A percentile compares a stretch with the other conserved stretches of the same genome.
These are phyloP conservation scores for Glossophaga mutica DNA, from an alignment of 2,797 vertebrate genomes.

Conservation along the genomic window DNA sequence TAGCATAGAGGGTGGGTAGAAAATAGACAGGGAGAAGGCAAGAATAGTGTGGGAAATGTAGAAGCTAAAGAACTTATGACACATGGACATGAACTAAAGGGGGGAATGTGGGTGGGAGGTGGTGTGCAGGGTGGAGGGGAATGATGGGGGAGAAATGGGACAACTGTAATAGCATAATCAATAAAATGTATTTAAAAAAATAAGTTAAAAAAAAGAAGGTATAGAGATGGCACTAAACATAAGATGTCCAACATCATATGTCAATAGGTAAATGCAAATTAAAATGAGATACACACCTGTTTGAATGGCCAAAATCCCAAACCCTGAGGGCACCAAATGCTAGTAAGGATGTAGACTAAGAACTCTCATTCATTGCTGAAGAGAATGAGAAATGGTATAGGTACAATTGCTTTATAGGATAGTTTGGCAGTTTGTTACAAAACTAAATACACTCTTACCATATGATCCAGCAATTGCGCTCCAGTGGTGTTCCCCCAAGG, in stretches of 20 bases:
- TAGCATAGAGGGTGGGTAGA: too few relatives aligned
- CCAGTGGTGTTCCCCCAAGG: not conserved
- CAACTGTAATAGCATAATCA: too few relatives aligned
- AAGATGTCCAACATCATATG: not conserved
- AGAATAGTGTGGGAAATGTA: too few relatives aligned
- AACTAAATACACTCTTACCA: not conserved
- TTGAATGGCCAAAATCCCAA: not conserved
- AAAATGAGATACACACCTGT: not conserved
- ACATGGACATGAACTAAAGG: too few relatives aligned
- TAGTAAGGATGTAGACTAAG: not conserved
- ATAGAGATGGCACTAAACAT: not conserved
- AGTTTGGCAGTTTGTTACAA: not conserved
- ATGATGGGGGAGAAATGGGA: too few relatives aligned
- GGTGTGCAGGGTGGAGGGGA: too few relatives aligned
- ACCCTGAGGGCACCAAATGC: not conserved
- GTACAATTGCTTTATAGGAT: not conserved
- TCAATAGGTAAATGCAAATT: not conserved
- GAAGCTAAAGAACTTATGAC: too few relatives aligned
- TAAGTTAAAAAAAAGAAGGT: not conserved
- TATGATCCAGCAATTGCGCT: fast-evolving
- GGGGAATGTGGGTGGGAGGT: too few relatives aligned
- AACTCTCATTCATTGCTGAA: not conserved
- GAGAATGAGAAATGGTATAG: not conserved
- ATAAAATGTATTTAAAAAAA: too few relatives aligned
- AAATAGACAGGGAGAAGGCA: too few relatives aligned